Base-by-base conservation (phyloP, 1,140 invertebrate species). In the Drosophila lacteicornis region DNA sequence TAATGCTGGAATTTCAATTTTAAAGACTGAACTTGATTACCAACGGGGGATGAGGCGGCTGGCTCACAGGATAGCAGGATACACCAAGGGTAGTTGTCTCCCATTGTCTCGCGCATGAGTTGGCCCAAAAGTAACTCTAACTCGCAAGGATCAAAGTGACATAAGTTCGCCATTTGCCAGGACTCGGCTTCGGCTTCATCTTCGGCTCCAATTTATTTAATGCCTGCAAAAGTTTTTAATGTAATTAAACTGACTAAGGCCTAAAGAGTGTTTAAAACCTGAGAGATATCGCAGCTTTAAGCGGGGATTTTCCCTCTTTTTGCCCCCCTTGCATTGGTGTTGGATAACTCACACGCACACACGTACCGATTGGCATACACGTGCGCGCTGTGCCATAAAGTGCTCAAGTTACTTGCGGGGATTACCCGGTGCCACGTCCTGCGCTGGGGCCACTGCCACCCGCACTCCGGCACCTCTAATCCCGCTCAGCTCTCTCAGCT, bases 21-120 rank as follows among this genome's bases (percentile, higher is more conserved):
- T 90, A 90, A 88, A 90, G 81, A 88, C 84, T 79, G 84, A 88
- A 90, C 80, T 90, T 90, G 85, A 88, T 88, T 90, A 90, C 81
- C 55, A 50, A 50, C 49, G 50, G 15, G 45, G 25, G 36, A 42
- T 46, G 47, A 49, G 65, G 17, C 7, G 65, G 17, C 7, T 5
- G 33, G 5, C 12, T 50, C 4, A 15, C 6, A 7, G 30, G 4
- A 22, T 40, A 36, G 53, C 53, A 15, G 33, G 51, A 55, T 53
- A 25, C 27, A 13, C 25, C 15, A 66, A 25, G 73, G 61, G 79
- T 77, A 59, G 75, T 85, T 70, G 69, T 78, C 60, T 46, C 30
- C 66, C 70, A 86, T 86, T 86, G 83, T 86, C 66, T 78, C 79
- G 69, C 82, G 82, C 82, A 82, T 82, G 79, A 87, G 60, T 77